Conservation (phyloP, 2,113 vertebrate species). For the Vimba vimba region DNA sequence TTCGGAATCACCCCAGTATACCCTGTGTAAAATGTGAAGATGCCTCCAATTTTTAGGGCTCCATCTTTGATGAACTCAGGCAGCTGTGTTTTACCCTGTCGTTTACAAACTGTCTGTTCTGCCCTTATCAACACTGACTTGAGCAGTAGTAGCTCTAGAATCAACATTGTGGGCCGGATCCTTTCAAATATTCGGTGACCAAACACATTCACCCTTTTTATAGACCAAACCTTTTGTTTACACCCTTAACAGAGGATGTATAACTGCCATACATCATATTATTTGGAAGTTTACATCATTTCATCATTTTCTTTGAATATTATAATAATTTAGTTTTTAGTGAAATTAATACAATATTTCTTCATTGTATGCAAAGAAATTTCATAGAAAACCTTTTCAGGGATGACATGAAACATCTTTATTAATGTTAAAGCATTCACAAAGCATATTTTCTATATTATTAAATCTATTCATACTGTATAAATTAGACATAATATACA, state of each 20-base stretch:
- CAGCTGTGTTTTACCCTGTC: slow-evolving; percentile 31
- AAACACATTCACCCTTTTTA: slow-evolving; percentile 8
- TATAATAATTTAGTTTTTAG: too few species aligned
- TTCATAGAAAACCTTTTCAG: background rate
- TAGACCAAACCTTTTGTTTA: background rate
- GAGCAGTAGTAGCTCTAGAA: slow-evolving; percentile 40
- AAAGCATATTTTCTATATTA: background rate
- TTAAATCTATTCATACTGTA: background rate
- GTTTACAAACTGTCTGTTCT: slow-evolving; percentile 39
- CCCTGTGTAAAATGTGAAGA: slow-evolving; percentile 48
- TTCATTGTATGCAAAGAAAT: background rate
- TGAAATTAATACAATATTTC: too few species aligned
- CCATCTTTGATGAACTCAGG: slow-evolving; percentile 54
- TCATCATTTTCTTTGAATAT: too few species aligned
- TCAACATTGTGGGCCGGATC: slow-evolving; percentile 3
- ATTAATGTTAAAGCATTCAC: background rate
- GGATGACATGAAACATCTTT: background rate
- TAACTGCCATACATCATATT: background rate
- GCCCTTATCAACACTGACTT: slow-evolving; percentile 20
- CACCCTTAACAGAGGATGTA: background rate
- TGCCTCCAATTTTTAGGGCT: slow-evolving; percentile 52
- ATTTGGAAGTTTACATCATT: too few species aligned
- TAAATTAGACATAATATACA: background rate
- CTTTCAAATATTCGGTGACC: background rate
- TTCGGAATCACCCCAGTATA: background rate